Conservation (phyloP, 1,140 invertebrate genomes). For the Cataglyphis hispanica region DNA sequence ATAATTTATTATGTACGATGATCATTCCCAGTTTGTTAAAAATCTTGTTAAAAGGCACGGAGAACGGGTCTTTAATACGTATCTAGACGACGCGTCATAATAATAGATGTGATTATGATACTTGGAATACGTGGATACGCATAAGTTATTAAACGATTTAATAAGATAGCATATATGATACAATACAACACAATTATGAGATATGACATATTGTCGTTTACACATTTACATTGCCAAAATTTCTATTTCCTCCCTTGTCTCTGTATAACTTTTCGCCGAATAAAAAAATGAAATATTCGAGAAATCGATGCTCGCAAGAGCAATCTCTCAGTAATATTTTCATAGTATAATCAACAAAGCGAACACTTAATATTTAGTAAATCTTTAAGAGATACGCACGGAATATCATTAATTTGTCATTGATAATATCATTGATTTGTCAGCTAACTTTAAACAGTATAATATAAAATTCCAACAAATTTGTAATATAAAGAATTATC, state of each 20-base stretch:
- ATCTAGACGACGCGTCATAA: not conserved
- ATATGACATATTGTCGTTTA: slow-evolving; percentile 15
- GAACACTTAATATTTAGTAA: slow-evolving; percentile 45
- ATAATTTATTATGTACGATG: slow-evolving; percentile 38
- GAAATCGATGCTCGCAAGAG: not conserved
- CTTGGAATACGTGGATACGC: slow-evolving; percentile 27
- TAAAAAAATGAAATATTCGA: not conserved
- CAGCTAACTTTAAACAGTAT: slow-evolving; percentile 33
- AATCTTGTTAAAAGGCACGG: slow-evolving; percentile 9
- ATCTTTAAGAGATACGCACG: not conserved
- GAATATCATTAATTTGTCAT: slow-evolving; percentile 46
- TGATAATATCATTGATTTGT: slow-evolving; percentile 49
- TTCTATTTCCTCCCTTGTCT: not conserved
- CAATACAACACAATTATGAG: slow-evolving; percentile 45
- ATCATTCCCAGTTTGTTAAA: not conserved
- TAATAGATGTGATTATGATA: slow-evolving; percentile 14
- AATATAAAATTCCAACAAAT: slow-evolving; percentile 14
- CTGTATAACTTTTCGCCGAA: not conserved
- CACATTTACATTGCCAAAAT: not conserved
- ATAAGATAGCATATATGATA: slow-evolving; percentile 45
- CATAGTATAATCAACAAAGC: slow-evolving; percentile 56
- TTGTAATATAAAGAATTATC: not conserved
- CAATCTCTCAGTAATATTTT: slow-evolving; percentile 25
- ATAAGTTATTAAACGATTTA: slow-evolving; percentile 46
- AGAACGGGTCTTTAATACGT: not conserved